Base-by-base conservation (phyloP, 2,797 vertebrate species). In the Phaenicophaeus curvirostris region DNA sequence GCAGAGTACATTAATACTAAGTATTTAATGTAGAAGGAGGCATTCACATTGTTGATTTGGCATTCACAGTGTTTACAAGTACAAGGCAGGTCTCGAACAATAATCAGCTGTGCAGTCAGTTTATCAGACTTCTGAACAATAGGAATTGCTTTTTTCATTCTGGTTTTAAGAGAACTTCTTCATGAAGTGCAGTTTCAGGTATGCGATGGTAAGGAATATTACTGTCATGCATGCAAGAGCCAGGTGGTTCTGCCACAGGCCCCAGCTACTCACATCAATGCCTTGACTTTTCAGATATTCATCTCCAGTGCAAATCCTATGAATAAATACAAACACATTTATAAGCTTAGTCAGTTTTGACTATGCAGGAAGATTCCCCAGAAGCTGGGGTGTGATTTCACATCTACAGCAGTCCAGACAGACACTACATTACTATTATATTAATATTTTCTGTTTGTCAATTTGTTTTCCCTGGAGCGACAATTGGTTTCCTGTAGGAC, bases 181-280 rank as follows among this genome's bases (percentile, higher is more conserved):
- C 96, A 99, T 98, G 90, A 98, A 98, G 82, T 90, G 77, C 66
- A 99, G 95, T 94, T 99, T 99, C 95, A 99, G 79, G 92, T 99
- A 99, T 5, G 98, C 94, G 6, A 99, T 98, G 59, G 83, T 67
- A 23, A 99, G 98, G 96, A 99, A 99, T 62, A 98, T 94, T 8
- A 98, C 0, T 2, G 87, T 98, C 99, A 99, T 99, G 74, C 97
- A 94, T 24, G 87, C 94, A 68, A 99, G 87, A 31, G 98, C 98
- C 58, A 99, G 41, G 3, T 99, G 98, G 77, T 99, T 99, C 97
- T 97, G 96, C 99, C 99, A 99, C 53, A 99, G 93, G 28, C 98
- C 98, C 99, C 99, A 99, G n/a, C 85, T 33, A 25, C 97, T 98
- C 21, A 77, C 73, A 15, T 98, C 96, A 8, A 99, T 98, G 33